Conservation (phyloP, 2,797 vertebrate species). For the Tokudaia tokunoshimensis region DNA sequence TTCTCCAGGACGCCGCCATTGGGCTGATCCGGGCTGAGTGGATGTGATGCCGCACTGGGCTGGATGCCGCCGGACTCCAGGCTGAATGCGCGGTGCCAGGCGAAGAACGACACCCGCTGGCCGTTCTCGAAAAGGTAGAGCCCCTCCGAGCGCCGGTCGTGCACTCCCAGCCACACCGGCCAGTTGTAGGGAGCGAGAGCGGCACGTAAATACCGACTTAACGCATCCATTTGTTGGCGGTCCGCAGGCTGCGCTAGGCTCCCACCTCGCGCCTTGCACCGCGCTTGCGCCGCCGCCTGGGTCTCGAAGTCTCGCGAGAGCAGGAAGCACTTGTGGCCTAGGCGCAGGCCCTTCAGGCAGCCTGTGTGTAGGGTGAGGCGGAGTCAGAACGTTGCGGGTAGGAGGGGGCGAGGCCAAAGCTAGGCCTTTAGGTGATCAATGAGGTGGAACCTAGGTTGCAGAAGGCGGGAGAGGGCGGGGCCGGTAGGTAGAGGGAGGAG, state of each 20-base stretch:
- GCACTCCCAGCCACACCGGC: constrained; percentile 95
- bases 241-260: constrained; percentile 94
- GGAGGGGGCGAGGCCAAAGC: background rate
- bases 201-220: constrained; percentile 90
- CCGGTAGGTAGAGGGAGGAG: background rate
- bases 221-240: constrained; percentile 91
- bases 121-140: constrained; percentile 94
- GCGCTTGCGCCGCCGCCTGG: constrained; percentile 90
- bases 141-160: constrained; percentile 93
- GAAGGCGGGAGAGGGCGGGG: background rate
- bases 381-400: background rate
- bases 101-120: constrained; percentile 92
- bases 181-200: constrained; percentile 94
- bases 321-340: constrained; percentile 94
- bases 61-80: constrained; percentile 36
- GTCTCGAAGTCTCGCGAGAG: constrained; percentile 91
- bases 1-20: constrained; percentile 94
- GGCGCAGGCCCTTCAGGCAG: constrained; percentile 91
- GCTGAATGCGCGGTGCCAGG: constrained; percentile 90
- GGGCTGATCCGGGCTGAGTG: constrained; percentile 93
- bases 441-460: background rate
- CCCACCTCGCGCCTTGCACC: constrained; percentile 92
- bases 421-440: background rate
- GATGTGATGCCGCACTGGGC: constrained; percentile 67
- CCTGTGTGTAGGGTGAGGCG: constrained; percentile 83